These are phyloP conservation scores for Stegophylla sp. DNA, from an alignment of 2,888 invertebrate species.

Conservation along the genomic window DNA sequence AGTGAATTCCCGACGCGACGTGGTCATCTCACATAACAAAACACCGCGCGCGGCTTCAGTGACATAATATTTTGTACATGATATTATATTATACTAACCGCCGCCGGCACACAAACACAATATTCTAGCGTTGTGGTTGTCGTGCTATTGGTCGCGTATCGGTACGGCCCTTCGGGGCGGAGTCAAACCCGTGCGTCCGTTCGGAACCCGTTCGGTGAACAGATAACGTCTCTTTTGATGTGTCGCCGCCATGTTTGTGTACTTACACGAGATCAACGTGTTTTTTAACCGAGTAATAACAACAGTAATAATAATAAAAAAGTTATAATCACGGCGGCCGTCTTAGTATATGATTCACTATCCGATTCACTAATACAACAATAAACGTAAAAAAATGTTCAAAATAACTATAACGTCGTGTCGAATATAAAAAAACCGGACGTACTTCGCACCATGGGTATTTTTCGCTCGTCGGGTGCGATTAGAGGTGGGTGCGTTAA, in stretches of 20 bases:
- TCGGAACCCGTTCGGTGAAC: constrained; percentile 55
- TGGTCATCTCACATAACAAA: neutral
- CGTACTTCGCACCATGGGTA: no score
- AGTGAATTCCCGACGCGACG: no score
- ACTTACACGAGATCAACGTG: constrained; percentile 55
- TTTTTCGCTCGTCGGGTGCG: no score
- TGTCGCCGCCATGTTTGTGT: constrained; percentile 58
- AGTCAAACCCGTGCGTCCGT: constrained; percentile 42
- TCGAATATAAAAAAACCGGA: no score
- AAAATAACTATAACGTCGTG: no score
- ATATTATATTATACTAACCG: neutral
- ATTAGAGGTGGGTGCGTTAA: no score
- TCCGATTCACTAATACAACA: no score
- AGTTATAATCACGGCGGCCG: neutral
- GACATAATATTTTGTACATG: neutral
- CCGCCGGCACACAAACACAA: neutral
- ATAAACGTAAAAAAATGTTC: no score
- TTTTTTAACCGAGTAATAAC: constrained; percentile 22
- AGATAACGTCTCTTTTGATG: constrained; percentile 58
- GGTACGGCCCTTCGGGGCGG: constrained; percentile 57
- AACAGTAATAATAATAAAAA: neutral
- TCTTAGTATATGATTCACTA: neutral
- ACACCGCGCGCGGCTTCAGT: neutral
- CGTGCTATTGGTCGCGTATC: constrained; percentile 46
- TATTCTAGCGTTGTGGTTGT: constrained; percentile 33